Base-by-base conservation (phyloP, 2,888 invertebrate species). In the Ditula angustiorana region DNA sequence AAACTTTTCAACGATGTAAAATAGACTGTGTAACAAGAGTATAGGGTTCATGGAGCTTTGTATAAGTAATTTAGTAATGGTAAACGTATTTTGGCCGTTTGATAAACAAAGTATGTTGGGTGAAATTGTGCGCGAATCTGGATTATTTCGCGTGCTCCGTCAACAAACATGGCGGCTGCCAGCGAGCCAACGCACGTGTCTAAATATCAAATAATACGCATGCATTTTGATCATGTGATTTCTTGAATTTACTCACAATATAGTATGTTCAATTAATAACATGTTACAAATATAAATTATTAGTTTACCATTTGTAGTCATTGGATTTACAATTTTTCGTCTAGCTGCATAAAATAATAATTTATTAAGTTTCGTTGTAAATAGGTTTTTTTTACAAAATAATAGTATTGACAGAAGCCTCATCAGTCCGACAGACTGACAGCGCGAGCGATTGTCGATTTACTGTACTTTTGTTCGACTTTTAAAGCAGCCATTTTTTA, bases 101-200 rank as follows among this genome's bases (percentile, higher is more conserved):
- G 23, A 53, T 53, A 64, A 64, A 59, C 64, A 56, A 53, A 64
- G 59, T 59, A 44, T 46, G 58, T 30, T 28, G 44, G 46, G 44
- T 58, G 58, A 64, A 59, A 64, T 58, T 59, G 46, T 59, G 53
- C 41, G 55, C 63, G 50, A 63, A 64, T 64, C 64, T 64, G 64
- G 64, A 53, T 53, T 58, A 64, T 64, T 64, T 64, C 64, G 64
- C 52, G 61, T 50, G 44, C 5, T 58, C 24, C 2, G 46, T 44
- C 58, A 64, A 64, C 52, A 59, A 64, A 59, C 58, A 59, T 37
- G 47, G 61, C 11, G 26, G 61, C 13, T 46, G 56, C 57, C 50
- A 44, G 44, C 63, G 41, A 37, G 46, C 11, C 13, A 49, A 37
- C 41, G 56, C 50, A 52, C 52, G 57, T 63, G 63, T 63, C 63